Evolutionary conservation across 2,113 vertebrate species (phyloP).

Genomic region (Tenebrosternarchus preto): DNA sequence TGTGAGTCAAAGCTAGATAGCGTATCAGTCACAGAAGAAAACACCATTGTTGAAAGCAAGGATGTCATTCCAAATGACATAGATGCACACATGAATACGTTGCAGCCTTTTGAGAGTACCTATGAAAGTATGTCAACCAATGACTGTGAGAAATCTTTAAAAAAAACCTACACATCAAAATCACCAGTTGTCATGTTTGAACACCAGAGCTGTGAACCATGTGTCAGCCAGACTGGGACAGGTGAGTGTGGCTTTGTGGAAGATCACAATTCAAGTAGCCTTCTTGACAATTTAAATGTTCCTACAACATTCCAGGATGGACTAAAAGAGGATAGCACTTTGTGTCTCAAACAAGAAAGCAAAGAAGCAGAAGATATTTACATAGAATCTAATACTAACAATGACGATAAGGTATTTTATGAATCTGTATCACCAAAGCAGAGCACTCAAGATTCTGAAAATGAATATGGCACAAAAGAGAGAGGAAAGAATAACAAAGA

Average conservation of each 20-base stretch:
- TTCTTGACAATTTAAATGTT: background rate
- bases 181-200: constrained; percentile 19
- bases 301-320: constrained; percentile 40
- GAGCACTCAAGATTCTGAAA: constrained; percentile 22
- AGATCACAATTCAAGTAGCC: constrained; percentile 14
- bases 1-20: constrained; percentile 52
- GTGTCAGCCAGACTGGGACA: constrained; percentile 39
- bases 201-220: constrained; percentile 41
- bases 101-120: constrained; percentile 54
- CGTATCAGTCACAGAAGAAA: constrained; percentile 50
- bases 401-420: constrained; percentile 20
- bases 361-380: constrained; percentile 39
- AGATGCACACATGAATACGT: constrained; percentile 52
- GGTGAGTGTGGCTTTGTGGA: constrained; percentile 39
- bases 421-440: constrained; percentile 44
- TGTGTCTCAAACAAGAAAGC: constrained; percentile 16
- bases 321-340: constrained; percentile 34
- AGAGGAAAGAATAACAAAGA: background rate
- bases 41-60: constrained; percentile 39
- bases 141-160: constrained; percentile 46
- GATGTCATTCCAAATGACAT: constrained; percentile 51
- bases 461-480: constrained; percentile 22
- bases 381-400: constrained; percentile 41
- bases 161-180: constrained; percentile 34
- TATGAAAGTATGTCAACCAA: constrained; percentile 41